Evolutionary conservation across 2,113 vertebrate genomes (phyloP).

Genomic region (Rhombomys opimus): DNA sequence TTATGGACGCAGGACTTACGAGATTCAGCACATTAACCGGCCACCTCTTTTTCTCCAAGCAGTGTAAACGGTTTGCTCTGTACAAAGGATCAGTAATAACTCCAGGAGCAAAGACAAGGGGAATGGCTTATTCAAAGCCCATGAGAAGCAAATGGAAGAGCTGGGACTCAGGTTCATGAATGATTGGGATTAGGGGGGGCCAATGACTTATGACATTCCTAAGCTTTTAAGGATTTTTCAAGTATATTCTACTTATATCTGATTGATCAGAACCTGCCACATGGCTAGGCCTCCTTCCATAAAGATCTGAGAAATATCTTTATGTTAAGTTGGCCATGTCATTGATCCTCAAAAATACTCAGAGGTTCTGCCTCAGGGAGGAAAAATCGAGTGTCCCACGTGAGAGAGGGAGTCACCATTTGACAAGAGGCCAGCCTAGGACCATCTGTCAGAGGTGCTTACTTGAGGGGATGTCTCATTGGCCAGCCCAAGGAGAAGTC

Average conservation of each 20-base stretch:
- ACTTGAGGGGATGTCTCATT: not conserved
- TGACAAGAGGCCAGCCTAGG: not conserved
- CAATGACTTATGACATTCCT: not conserved
- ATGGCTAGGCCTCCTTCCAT: not conserved
- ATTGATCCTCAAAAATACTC: not conserved
- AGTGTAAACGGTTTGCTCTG: not conserved
- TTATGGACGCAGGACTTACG: not conserved
- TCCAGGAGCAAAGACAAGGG: not conserved
- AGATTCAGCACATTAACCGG: not conserved
- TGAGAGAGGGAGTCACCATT: not conserved
- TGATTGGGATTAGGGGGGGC: not conserved
- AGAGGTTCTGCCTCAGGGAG: not conserved
- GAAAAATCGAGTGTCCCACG: not conserved
- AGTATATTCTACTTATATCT: not conserved
- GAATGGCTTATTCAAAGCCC: slow-evolving; percentile 2
- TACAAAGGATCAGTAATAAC: not conserved
- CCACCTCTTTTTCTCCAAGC: not conserved
- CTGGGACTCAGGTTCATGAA: not conserved
- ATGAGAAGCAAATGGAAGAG: not conserved
- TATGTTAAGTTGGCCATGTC: slow-evolving; percentile 1
- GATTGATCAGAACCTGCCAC: not conserved
- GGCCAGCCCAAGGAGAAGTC: not conserved
- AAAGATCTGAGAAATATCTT: slow-evolving; percentile 19
- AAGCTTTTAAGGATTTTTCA: not conserved
- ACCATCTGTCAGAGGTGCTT: not conserved